Conservation (phyloP, 2,797 vertebrate species). For the Phalloptychus januarius region DNA sequence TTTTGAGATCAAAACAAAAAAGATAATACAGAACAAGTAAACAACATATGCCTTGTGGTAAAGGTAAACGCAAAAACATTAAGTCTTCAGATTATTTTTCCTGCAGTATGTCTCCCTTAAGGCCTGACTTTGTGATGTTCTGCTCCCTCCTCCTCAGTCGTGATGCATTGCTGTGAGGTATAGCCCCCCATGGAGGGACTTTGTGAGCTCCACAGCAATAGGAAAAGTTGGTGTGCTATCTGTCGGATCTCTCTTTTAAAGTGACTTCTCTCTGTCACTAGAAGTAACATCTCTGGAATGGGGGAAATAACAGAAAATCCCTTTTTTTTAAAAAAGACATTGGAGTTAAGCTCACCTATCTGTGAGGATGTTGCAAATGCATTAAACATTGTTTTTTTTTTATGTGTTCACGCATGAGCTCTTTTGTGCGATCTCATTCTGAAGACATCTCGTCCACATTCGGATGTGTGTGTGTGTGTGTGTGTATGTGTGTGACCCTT, state of each 20-base stretch:
- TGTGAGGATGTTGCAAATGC: constrained; percentile 39
- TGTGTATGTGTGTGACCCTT: constrained; percentile 30
- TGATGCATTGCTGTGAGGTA: constrained; percentile 32
- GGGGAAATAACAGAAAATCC: constrained; percentile 46
- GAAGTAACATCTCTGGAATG: constrained; percentile 59
- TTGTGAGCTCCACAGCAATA: constrained; percentile 21
- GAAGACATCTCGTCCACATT: constrained; percentile 11
- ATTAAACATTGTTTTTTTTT: constrained; percentile 20
- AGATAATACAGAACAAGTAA: constrained; percentile 6
- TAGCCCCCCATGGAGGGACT: constrained; percentile 22
- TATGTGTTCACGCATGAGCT: constrained; percentile 15
- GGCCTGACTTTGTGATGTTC: constrained; percentile 10
- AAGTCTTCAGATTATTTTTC: constrained; percentile 18
- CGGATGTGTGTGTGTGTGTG: constrained; percentile 9
- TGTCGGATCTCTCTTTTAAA: constrained; percentile 49
- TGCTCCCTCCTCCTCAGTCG: constrained; percentile 32
- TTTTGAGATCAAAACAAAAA: constrained; percentile 4
- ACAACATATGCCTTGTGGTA: constrained; percentile 5
- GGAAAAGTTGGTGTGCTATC: constrained; percentile 31
- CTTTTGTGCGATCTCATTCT: constrained; percentile 22
- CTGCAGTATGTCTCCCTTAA: constrained; percentile 15
- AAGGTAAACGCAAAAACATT: constrained; percentile 8
- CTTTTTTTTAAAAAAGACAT: constrained; percentile 53
- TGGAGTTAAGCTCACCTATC: constrained; percentile 47
- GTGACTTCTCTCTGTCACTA: constrained; percentile 45